Evolutionary conservation across 2,888 invertebrate genomes (phyloP).

Genomic region (Zhengitettix transpicula): DNA sequence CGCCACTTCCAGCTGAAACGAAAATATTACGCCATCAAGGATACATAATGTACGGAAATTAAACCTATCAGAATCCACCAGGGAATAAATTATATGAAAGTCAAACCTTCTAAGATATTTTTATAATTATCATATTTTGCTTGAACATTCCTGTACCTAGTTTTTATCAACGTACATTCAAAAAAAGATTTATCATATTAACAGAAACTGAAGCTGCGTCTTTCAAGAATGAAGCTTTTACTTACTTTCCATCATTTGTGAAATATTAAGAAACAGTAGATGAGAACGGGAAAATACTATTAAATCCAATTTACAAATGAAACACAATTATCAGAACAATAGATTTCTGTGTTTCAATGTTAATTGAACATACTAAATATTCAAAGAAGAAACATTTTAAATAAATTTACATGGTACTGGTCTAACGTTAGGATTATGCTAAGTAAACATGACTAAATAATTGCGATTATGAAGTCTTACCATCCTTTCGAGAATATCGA

Average conservation of each 20-base stretch:
- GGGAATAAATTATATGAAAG: background rate
- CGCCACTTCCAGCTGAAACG: constrained; percentile 52
- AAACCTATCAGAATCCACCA: background rate
- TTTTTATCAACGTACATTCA: no score
- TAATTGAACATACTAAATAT: no score
- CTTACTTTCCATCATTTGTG: background rate
- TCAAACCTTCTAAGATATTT: background rate
- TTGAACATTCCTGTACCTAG: no score
- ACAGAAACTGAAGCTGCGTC: no score
- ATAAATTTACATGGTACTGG: no score
- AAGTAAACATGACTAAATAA: background rate
- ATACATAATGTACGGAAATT: background rate
- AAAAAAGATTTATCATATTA: no score
- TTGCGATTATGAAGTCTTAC: constrained; percentile 27
- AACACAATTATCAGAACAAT: no score
- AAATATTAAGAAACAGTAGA: background rate
- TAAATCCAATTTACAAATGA: no score
- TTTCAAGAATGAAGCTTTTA: no score
- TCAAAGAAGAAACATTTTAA: no score
- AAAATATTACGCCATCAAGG: background rate
- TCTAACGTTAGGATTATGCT: background rate
- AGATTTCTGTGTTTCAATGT: no score
- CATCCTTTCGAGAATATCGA: constrained; percentile 52
- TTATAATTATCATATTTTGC: background rate
- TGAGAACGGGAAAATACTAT: no score